Evolutionary conservation across 2,797 vertebrate species (phyloP), one percentile per base, ranked within the genome.

Genomic region (Cercopithecus neglectus): DNA sequence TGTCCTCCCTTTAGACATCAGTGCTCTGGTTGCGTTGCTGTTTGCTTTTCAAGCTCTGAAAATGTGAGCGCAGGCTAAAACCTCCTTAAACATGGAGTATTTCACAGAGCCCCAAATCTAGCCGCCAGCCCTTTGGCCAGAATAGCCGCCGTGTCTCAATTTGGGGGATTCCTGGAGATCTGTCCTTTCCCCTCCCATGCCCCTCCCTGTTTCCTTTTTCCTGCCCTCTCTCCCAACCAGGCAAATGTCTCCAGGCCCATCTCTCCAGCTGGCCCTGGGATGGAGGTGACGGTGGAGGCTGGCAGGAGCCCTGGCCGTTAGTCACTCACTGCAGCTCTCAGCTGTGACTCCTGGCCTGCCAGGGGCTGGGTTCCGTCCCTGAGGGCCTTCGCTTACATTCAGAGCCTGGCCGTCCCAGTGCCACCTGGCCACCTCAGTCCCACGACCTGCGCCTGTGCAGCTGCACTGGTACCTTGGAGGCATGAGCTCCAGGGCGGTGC

Each of bases 401-500:
- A 1, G 17, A 50, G 67, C 17, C 1, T 28, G 5, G 1, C 33
- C 4, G 50, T n/a, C 19, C 30, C 11, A 8, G 2, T 4, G 30
- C 28, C n/a, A 13, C n/a, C 44, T 19, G 19, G 6, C 28, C 39
- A 36, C 36, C 13, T 21, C 1, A 6, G 44, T 48, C 17, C 16
- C 2, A 2, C 1, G 22, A 61, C 24, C 70, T 16, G 16, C 12
- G 30, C 24, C 30, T 11, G 0, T n/a, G 10, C 24, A 75, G 17
- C 22, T 13, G n/a, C 33, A 1, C 17, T 33, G 28, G 72, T 33
- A 64, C 53, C 75, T 10, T 2, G 8, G 48, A 81, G 64, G 9
- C 21, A 0, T 4, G 36, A 14, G 72, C 50, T 39, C 14, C 0
- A 1, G 10, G 44, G 1, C 2, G 2, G 22, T 2, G 12, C 6